phyloP scores from a whole-genome alignment of 1,140 invertebrate genomes.

The Camponotus floridanus region DNA sequence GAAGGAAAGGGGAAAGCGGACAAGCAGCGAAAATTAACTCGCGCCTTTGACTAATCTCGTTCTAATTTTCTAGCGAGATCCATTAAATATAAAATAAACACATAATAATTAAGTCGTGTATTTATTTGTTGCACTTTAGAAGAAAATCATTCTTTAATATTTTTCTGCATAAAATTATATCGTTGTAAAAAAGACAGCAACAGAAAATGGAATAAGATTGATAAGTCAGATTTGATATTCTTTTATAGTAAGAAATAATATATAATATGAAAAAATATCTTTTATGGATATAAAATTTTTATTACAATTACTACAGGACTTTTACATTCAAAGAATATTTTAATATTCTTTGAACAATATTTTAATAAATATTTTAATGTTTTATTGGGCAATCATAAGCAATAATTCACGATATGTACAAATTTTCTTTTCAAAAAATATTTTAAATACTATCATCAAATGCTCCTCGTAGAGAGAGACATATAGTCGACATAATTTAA shows the following conservation, averaged over 20 bases:
- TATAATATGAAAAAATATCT: too few relatives aligned
- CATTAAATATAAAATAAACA: constrained; percentile 3
- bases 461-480: too few relatives aligned
- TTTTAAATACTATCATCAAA: too few relatives aligned
- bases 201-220: background rate
- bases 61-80: constrained; percentile 3
- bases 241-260: too few relatives aligned
- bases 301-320: too few relatives aligned
- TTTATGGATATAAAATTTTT: too few relatives aligned
- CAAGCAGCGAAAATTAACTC: constrained; percentile 21
- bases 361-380: too few relatives aligned
- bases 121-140: background rate
- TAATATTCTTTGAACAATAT: too few relatives aligned
- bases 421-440: too few relatives aligned
- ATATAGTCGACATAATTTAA: background rate
- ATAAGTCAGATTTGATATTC: background rate
- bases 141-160: background rate
- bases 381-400: too few relatives aligned
- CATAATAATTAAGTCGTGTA: background rate
- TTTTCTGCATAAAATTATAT: background rate
- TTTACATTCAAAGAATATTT: too few relatives aligned
- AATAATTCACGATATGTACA: too few relatives aligned
- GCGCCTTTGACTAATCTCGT: constrained; percentile 24
- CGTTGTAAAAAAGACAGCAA: background rate
- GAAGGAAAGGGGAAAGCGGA: background rate